Evolutionary conservation across 1,140 invertebrate genomes (phyloP).

Genomic region (Hestina assimilis): DNA sequence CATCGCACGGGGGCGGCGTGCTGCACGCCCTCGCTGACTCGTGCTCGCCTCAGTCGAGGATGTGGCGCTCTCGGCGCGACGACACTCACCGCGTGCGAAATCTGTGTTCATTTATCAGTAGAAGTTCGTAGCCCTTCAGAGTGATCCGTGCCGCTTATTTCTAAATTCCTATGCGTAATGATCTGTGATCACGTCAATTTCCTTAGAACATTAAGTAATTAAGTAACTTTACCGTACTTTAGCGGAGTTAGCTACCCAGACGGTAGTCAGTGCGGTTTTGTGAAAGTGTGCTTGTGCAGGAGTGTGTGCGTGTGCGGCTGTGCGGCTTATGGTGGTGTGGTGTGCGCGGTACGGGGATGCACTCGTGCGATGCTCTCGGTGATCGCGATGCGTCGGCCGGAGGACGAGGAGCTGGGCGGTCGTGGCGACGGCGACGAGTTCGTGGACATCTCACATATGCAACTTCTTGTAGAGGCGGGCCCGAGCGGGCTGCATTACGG

Average conservation of each 20-base stretch:
- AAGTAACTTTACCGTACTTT: slow-evolving; percentile 26
- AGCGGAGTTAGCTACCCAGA: slow-evolving; percentile 21
- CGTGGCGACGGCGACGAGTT: slow-evolving; percentile 78
- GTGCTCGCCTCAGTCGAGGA: slow-evolving; percentile 67
- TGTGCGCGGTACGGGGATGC: slow-evolving; percentile 61
- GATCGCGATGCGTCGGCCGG: slow-evolving; percentile 74
- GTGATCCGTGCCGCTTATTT: slow-evolving; percentile 47
- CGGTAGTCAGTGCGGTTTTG: slow-evolving; percentile 31
- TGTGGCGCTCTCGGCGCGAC: slow-evolving; percentile 68
- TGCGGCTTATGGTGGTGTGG: slow-evolving; percentile 43
- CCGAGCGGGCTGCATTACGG: slow-evolving; percentile 68
- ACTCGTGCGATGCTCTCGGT: slow-evolving; percentile 74
- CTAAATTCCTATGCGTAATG: slow-evolving; percentile 55
- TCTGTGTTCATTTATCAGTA: slow-evolving; percentile 75
- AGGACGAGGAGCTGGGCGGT: slow-evolving; percentile 71
- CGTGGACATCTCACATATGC: slow-evolving; percentile 81
- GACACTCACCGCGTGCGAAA: slow-evolving; percentile 63
- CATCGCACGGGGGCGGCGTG: slow-evolving; percentile 59
- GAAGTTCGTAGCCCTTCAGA: slow-evolving; percentile 45
- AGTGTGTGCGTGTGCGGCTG: slow-evolving; percentile 36
- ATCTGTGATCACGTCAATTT: slow-evolving; percentile 72
- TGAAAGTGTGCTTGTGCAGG: slow-evolving; percentile 36
- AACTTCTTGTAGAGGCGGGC: slow-evolving; percentile 78
- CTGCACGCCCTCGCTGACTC: slow-evolving; percentile 55
- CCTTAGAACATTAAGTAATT: slow-evolving; percentile 40